Evolutionary conservation across 2,797 vertebrate genomes (phyloP).

Genomic region (Hydrolagus colliei): DNA sequence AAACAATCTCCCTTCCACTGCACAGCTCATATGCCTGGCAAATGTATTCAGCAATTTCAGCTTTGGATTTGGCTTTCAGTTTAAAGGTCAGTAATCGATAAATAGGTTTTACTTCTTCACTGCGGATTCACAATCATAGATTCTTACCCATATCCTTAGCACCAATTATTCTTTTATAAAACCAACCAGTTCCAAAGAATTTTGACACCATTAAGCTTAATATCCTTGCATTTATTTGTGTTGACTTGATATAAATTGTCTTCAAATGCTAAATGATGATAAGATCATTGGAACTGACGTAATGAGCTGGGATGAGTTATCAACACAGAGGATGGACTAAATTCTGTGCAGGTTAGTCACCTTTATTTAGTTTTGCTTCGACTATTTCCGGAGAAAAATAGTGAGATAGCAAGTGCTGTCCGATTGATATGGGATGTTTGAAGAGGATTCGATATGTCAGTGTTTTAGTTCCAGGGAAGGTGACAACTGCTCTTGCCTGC

Average conservation of each 20-base stretch:
- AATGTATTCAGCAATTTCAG: constrained; percentile 24
- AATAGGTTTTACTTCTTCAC: background rate
- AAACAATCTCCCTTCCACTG: constrained; percentile 19
- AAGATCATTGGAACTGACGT: background rate
- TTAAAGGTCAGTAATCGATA: constrained; percentile 30
- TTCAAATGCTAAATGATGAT: no score
- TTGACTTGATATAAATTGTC: background rate
- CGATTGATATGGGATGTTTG: background rate
- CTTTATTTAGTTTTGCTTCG: no score
- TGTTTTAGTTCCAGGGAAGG: background rate
- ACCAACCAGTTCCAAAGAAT: background rate
- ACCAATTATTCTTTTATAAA: background rate
- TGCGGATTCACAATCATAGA: background rate
- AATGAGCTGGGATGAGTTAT: background rate
- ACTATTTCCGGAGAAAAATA: background rate
- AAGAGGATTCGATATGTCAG: constrained; percentile 14
- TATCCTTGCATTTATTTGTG: background rate
- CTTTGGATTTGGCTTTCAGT: constrained; percentile 21
- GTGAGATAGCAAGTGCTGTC: constrained; percentile 16
- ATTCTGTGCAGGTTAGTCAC: background rate
- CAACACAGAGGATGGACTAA: background rate
- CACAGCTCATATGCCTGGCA: constrained; percentile 25
- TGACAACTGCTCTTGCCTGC: background rate
- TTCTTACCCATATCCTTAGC: background rate
- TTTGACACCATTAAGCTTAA: background rate